These are phyloP conservation scores for Drosophila mayri DNA, from an alignment of 1,140 invertebrate species.

Conservation along the genomic window DNA sequence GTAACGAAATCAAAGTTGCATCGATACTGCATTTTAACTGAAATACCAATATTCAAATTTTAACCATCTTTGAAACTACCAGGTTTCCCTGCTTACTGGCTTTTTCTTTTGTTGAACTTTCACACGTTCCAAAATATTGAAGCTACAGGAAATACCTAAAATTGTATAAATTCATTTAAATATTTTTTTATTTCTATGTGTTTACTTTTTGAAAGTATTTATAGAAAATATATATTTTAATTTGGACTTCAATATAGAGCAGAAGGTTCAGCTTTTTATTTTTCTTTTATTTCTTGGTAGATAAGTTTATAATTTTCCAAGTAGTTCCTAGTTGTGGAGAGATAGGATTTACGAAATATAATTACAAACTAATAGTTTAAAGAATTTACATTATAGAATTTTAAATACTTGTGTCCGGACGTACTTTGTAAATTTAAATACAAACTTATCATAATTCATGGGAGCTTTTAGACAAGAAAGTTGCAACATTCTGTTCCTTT, in stretches of 20 bases:
- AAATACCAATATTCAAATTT: conserved; percentile 42
- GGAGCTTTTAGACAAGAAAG: neutral
- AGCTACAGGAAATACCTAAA: conserved; percentile 1
- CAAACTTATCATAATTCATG: neutral
- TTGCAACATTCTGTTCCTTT: too few relatives aligned
- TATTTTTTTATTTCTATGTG: neutral
- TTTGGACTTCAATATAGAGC: too few relatives aligned
- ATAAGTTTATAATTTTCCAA: neutral
- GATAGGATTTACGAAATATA: neutral
- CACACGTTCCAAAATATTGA: neutral
- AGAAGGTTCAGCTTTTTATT: too few relatives aligned
- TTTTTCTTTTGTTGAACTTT: conserved; percentile 13
- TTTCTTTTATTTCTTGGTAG: neutral
- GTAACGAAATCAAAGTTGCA: conserved; percentile 24
- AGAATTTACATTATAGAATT: neutral
- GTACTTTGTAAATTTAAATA: neutral
- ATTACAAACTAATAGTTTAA: neutral
- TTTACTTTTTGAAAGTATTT: too few relatives aligned
- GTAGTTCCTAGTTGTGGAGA: too few relatives aligned
- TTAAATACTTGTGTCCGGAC: neutral
- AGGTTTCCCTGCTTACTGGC: conserved; percentile 6
- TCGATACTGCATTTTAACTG: conserved; percentile 31
- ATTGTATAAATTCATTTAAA: neutral
- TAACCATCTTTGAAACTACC: conserved; percentile 1
- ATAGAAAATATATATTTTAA: neutral